Evolutionary conservation across 2,113 vertebrate species (phyloP), one percentile per base, ranked within the genome.

Genomic region (Mesitornis unicolor): DNA sequence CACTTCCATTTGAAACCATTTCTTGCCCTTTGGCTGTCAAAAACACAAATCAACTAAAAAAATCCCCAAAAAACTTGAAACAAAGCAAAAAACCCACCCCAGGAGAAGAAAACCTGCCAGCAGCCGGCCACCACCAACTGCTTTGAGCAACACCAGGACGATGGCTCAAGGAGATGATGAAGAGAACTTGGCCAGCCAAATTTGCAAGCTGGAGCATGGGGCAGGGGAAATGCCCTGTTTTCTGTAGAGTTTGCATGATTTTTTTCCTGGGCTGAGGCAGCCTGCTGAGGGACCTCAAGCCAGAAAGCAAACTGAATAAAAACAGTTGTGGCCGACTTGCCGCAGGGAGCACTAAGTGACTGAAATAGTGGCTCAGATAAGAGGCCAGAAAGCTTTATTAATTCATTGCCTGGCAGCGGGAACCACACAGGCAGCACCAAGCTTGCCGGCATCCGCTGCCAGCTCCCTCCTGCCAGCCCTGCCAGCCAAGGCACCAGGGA

Each of bases 291-390:
- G 56, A 48, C 26, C 40, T 51, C 38, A n/a, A 91, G 40, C 20
- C 48, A 60, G 57, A 91, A 71, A 36, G 45, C 50, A 48, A 50
- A 87, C 29, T 38, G 53, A 87, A 75, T 92, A 84, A 77, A 81
- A 61, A 3, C 31, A 36, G 31, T 17, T 56, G 59, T 0, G 7
- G 56, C 47, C 2, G 3, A 75, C 61, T 54, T 76, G 61, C 48
- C 0, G 0, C 54, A 68, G 53, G 51, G 81, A 87, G 26, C 36
- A 65, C 51, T 47, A 71, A 64, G 69, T 31, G n/a, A 50, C 48
- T 29, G 78, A 64, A 67, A 71, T 8, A 18, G 65, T 71, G 65
- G 69, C 24, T 63, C 3, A 2, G 57, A 17, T 38, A 84, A 75
- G 31, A 47, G 42, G 35, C 45, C 54, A 85, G 71, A 71, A 90